Evolutionary conservation across 2,888 invertebrate species (phyloP).

Genomic region (Ceriagrion tenellum): DNA sequence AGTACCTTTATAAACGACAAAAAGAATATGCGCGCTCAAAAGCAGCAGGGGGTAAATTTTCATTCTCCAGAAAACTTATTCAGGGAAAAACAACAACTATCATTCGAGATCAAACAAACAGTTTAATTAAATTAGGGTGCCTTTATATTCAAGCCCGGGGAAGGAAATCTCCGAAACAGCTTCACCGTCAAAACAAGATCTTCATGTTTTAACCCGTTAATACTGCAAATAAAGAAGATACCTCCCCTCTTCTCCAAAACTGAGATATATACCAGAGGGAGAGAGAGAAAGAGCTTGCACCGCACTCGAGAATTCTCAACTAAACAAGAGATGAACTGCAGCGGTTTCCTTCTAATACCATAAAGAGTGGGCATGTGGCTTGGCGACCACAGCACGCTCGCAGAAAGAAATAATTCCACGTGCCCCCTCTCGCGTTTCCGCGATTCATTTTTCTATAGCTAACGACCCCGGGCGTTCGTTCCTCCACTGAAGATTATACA

Average conservation of each 20-base stretch:
- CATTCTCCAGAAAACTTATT: background rate
- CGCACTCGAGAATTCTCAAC: conserved; percentile 17
- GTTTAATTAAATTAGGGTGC: conserved; percentile 5
- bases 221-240: background rate
- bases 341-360: conserved; percentile 17
- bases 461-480: background rate
- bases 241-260: background rate
- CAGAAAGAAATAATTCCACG: background rate
- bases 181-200: background rate
- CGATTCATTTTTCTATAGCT: background rate
- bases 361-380: conserved; percentile 12
- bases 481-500: background rate
- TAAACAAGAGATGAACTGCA: conserved; percentile 31
- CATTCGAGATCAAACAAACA: background rate
- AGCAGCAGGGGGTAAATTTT: background rate
- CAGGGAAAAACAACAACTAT: background rate
- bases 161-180: background rate
- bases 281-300: background rate
- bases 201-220: background rate
- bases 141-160: background rate
- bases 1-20: background rate
- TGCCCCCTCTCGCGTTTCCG: background rate
- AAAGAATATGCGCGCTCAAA: background rate
- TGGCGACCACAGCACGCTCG: background rate
- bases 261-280: background rate